These are phyloP conservation scores for Formica aserva DNA, from an alignment of 2,888 invertebrate species.

Conservation along the genomic window DNA sequence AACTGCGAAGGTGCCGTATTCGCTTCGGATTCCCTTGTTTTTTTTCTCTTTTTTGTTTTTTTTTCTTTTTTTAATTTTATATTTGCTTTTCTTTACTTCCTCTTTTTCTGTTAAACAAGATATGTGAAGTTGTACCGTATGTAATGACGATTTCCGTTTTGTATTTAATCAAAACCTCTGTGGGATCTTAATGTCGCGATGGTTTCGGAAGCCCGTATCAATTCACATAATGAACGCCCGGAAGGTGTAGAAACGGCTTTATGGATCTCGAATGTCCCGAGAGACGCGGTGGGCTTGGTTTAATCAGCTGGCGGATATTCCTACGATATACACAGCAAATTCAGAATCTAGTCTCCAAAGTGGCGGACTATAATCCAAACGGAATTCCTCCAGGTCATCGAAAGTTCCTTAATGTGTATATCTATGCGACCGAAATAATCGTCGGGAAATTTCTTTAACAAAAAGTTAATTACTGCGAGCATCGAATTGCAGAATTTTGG, in stretches of 20 bases:
- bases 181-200: constrained; percentile 51
- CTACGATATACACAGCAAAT: constrained; percentile 44
- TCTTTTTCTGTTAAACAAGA: too few species aligned
- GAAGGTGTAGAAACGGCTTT: constrained; percentile 63
- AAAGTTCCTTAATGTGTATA: constrained; percentile 33
- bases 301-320: constrained; percentile 69
- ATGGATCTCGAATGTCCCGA: constrained; percentile 62
- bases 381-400: constrained; percentile 43
- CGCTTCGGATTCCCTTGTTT: constrained; percentile 40
- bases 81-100: neutral
- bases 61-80: neutral
- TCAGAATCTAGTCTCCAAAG: constrained; percentile 38
- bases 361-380: constrained; percentile 42
- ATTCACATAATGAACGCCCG: constrained; percentile 70
- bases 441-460: neutral
- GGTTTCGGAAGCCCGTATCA: constrained; percentile 66
- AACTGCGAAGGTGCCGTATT: constrained; percentile 1
- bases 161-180: constrained; percentile 70
- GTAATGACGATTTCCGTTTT: constrained; percentile 30
- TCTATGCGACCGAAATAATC: constrained; percentile 5
- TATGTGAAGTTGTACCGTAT: constrained; percentile 7
- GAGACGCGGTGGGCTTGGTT: constrained; percentile 67
- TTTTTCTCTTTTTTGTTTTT: neutral
- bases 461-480: neutral
- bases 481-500: neutral